Percentiles rank a stretch among this genome's conserved stretches.
Conservation (phyloP, 2,797 vertebrate genomes). For the Anguilla anguilla region DNA sequence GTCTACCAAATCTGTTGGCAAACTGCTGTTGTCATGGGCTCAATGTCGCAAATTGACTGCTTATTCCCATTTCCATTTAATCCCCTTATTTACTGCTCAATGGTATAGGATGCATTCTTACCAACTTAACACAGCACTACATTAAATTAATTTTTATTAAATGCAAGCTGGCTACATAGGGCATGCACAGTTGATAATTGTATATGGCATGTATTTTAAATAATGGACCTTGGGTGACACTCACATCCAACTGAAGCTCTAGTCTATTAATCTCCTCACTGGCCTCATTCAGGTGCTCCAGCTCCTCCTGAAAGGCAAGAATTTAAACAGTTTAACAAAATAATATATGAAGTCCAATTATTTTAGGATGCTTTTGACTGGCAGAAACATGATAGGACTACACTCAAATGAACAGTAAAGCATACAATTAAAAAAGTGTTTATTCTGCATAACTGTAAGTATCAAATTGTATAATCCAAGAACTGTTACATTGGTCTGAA, state of each 20-base stretch:
- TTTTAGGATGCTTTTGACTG: neutral
- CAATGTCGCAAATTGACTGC: neutral
- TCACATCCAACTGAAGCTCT: constrained; percentile 88
- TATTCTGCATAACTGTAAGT: neutral
- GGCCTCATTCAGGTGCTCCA: constrained; percentile 90
- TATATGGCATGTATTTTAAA: neutral
- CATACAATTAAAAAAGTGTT: neutral
- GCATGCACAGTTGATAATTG: neutral
- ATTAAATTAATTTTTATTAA: neutral
- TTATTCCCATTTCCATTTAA: neutral
- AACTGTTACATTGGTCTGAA: neutral
- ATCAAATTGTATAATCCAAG: neutral
- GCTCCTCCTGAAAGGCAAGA: constrained; percentile 76
- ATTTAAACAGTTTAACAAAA: neutral
- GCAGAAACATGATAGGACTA: neutral
- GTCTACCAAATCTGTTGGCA: neutral
- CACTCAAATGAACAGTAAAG: neutral
- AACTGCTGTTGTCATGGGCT: neutral
- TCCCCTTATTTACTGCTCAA: neutral
- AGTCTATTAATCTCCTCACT: constrained; percentile 89
- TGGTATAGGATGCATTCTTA: neutral
- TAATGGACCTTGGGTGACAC: constrained; percentile 42
- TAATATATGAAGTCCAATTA: neutral
- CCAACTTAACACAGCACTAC: neutral
- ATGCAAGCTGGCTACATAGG: neutral